These are phyloP conservation scores for Procavia capensis DNA, from an alignment of 2,113 vertebrate genomes.

Conservation along the genomic window DNA sequence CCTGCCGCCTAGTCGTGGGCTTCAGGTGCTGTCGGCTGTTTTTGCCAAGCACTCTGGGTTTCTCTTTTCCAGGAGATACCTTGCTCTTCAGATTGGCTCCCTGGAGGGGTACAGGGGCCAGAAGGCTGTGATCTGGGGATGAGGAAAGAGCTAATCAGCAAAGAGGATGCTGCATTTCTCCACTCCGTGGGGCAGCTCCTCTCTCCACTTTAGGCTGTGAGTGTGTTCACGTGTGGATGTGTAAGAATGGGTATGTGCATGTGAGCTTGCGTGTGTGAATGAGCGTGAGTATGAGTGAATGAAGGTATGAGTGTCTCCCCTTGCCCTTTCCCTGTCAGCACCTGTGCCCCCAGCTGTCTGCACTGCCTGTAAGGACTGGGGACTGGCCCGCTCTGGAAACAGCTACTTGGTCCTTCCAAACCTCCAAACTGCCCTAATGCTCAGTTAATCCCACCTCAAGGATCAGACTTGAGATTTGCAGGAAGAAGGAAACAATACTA, in stretches of 20 bases:
- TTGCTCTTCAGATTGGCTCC: background rate
- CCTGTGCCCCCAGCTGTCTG: background rate
- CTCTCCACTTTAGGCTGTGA: background rate
- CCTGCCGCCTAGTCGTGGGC: background rate
- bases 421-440: constrained; percentile 16
- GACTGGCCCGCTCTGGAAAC: background rate
- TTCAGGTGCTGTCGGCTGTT: background rate
- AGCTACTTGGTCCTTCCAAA: constrained; percentile 29
- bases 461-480: constrained; percentile 20
- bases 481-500: constrained; percentile 69
- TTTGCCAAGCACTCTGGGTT: background rate
- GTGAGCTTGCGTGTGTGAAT: background rate
- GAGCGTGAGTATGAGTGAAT: background rate
- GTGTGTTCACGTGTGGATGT: background rate
- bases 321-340: background rate
- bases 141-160: background rate
- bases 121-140: background rate
- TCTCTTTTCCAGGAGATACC: background rate
- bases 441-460: constrained; percentile 56
- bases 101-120: background rate
- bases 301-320: background rate
- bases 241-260: too few relatives aligned
- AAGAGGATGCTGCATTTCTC: background rate
- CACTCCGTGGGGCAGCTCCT: background rate
- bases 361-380: background rate